Conservation (phyloP, 2,113 vertebrate genomes). For the Oncorhynchus nerka region DNA sequence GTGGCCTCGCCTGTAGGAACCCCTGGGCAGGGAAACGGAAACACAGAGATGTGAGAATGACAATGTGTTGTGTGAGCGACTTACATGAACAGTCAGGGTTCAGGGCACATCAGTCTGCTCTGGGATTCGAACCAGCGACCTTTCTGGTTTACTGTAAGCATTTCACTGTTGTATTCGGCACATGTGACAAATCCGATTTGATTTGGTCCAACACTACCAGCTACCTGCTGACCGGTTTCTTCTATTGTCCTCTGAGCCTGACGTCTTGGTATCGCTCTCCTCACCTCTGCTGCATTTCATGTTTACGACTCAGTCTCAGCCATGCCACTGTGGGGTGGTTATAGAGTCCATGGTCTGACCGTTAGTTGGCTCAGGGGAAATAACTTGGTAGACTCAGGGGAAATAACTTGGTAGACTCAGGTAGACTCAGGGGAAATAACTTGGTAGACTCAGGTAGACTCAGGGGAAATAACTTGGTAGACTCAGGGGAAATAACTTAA, state of each 20-base stretch:
- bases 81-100: not conserved
- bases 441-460: not conserved
- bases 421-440: conserved; percentile 25
- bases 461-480: too few relatives aligned
- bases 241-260: conserved; percentile 8
- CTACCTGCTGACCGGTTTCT: not conserved
- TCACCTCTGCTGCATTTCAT: conserved; percentile 48
- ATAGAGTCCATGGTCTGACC: too few relatives aligned
- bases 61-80: not conserved
- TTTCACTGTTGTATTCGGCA: too few relatives aligned
- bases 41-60: conserved; percentile 13
- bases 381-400: too few relatives aligned
- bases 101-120: too few relatives aligned
- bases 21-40: not conserved
- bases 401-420: too few relatives aligned
- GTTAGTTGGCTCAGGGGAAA: not conserved
- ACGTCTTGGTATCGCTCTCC: conserved; percentile 48
- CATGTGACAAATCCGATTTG: too few relatives aligned
- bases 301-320: conserved; percentile 49
- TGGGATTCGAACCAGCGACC: too few relatives aligned
- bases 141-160: too few relatives aligned
- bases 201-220: not conserved
- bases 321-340: conserved; percentile 37
- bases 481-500: not conserved
- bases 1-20: not conserved